phyloP scores from a whole-genome alignment of 2,888 invertebrate genomes.

The Tridacna gigas region DNA sequence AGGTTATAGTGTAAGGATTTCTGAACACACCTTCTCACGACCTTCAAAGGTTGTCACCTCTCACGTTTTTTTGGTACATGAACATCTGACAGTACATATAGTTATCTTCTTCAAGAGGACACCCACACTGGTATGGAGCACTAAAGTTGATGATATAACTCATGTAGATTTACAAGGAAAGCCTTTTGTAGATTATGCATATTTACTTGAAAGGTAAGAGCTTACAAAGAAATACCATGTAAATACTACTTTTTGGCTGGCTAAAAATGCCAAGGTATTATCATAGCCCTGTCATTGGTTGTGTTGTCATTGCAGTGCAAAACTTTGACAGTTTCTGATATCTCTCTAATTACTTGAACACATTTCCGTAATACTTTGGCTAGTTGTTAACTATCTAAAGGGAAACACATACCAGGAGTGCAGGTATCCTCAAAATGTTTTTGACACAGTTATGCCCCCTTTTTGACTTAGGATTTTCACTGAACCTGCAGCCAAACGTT shows the following conservation, averaged over 20 bases:
- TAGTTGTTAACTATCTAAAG: too few species aligned
- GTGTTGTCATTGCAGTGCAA: too few species aligned
- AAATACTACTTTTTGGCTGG: neutral
- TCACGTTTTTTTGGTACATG: conserved; percentile 20
- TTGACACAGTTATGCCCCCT: too few species aligned
- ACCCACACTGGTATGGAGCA: neutral
- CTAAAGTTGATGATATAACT: neutral
- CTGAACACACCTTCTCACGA: neutral
- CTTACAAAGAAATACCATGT: neutral
- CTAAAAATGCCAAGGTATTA: too few species aligned
- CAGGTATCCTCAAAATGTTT: too few species aligned
- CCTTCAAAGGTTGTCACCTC: neutral
- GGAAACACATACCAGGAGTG: too few species aligned
- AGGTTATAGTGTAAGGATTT: neutral
- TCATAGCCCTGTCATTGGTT: too few species aligned
- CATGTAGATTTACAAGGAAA: neutral
- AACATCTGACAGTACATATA: conserved; percentile 24
- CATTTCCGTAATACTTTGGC: too few species aligned
- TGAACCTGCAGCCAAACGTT: too few species aligned
- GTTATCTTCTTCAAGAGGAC: conserved; percentile 20
- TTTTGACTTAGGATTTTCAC: too few species aligned
- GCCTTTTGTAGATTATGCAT: conserved; percentile 8
- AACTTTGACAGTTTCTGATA: too few species aligned
- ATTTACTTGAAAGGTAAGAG: conserved; percentile 26
- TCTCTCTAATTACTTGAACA: too few species aligned